Percentiles rank a stretch among this genome's conserved stretches.
These are phyloP conservation scores for Scrobipalpa costella DNA, from an alignment of 2,888 invertebrate genomes.

Conservation along the genomic window DNA sequence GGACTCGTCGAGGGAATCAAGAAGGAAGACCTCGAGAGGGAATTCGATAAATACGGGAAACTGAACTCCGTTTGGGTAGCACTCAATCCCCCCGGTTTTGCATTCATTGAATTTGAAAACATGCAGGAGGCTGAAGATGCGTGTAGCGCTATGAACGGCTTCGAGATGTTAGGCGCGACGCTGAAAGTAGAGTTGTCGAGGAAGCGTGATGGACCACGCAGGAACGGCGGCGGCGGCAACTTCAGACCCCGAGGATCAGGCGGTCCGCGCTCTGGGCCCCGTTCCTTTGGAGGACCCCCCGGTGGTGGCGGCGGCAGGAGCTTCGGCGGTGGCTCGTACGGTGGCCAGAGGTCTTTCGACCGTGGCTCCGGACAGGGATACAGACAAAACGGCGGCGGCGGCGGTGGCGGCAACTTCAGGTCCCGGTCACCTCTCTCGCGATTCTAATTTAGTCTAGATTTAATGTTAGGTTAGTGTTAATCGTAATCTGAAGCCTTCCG, in stretches of 20 bases:
- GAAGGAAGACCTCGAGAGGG: conserved; percentile 94
- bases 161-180: conserved; percentile 92
- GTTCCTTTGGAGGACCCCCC: conserved; percentile 73
- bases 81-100: conserved; percentile 96
- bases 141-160: conserved; percentile 93
- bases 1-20: conserved; percentile 93
- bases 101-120: conserved; percentile 95
- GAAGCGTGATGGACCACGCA: conserved; percentile 87
- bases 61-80: conserved; percentile 96
- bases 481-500: conserved; percentile 80
- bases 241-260: conserved; percentile 55
- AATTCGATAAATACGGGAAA: conserved; percentile 96
- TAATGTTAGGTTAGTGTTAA: conserved; percentile 78
- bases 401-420: conserved; percentile 77
- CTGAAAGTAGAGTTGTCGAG: conserved; percentile 93
- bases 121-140: conserved; percentile 94
- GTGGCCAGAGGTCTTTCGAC: conserved; percentile 50
- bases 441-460: conserved; percentile 72
- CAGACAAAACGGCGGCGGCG: conserved; percentile 62
- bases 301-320: conserved; percentile 63
- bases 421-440: conserved; percentile 76
- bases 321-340: conserved; percentile 34
- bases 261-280: conserved; percentile 78
- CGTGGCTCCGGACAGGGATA: conserved; percentile 43
- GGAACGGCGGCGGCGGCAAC: conserved; percentile 73